Evolutionary conservation across 2,888 invertebrate species (phyloP), one percentile per base, ranked within the genome.

Genomic region (Eremobia ochroleuca): DNA sequence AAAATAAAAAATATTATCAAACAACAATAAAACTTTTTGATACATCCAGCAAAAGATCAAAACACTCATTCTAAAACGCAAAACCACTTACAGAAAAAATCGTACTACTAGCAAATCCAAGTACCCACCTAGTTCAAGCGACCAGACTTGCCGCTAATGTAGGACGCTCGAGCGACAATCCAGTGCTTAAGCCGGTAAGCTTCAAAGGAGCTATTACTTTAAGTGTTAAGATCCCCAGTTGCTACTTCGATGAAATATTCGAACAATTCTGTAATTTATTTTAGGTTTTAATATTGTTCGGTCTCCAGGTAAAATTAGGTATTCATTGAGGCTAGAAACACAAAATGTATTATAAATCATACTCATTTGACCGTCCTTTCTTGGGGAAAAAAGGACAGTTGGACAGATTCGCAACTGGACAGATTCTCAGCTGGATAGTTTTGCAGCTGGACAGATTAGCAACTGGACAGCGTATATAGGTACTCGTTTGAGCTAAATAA

Each of bases 161-260:
- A 15, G 37, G 61, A 75, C 62, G 73, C 66, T 75, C 55, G 34
- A 83, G 76, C 76, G 79, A 75, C 81, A 87, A 87, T 81, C 84
- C 75, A 75, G 68, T 46, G 31, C 82, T 85, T 83, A 84, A 86
- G 84, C 58, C 70, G 25, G 52, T 82, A 76, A 82, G 78, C 86
- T 72, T 79, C 87, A 87, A 87, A 87, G 85, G 69, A 82, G 76
- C 80, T 84, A 85, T 77, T 81, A 85, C 77, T 82, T 76, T 73
- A 79, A 82, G 76, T 82, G 80, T 81, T 85, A 74, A 76, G 81
- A 81, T 81, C 76, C 69, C 67, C 59, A 64, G 83, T 62, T 61
- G 71, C 64, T 70, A 70, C 58, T 64, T 64, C 68, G 43, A 73
- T 67, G 62, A 76, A 79, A 73, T 79, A 77, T 77, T 76, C 28